Evolutionary conservation across 2,113 vertebrate species (phyloP).

Genomic region (Agelaius tricolor): DNA sequence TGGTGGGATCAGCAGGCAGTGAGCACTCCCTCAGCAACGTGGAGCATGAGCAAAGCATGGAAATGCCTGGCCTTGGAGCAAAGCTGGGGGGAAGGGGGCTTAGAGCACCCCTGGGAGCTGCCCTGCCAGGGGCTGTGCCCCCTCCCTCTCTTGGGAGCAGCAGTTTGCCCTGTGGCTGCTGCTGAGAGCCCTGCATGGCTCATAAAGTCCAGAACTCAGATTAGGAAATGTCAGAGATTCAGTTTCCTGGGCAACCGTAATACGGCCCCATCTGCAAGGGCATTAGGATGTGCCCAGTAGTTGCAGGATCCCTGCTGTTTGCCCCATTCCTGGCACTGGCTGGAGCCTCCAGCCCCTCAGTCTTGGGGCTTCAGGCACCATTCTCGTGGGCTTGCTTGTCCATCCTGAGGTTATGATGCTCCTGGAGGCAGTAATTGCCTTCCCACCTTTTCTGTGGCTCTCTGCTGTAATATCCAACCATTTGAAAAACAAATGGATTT

Average conservation of each 20-base stretch:
- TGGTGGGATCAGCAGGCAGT: rapidly evolving
- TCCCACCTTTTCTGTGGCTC: not conserved
- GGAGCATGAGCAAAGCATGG: not conserved
- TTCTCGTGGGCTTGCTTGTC: rapidly evolving
- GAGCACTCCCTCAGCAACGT: rapidly evolving
- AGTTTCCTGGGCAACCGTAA: not conserved
- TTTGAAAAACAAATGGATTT: not conserved
- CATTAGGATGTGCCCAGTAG: not conserved
- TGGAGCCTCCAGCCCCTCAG: not conserved
- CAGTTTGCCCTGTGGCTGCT: rapidly evolving
- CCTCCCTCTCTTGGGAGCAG: rapidly evolving
- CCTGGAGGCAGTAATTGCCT: not conserved
- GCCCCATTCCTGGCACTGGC: not conserved
- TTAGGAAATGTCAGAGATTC: not conserved
- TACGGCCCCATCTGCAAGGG: not conserved
- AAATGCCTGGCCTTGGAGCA: not conserved
- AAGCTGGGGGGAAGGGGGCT: too few relatives aligned
- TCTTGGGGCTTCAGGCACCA: rapidly evolving
- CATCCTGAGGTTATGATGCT: rapidly evolving
- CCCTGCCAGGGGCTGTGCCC: rapidly evolving
- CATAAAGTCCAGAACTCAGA: rapidly evolving
- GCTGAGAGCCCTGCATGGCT: rapidly evolving
- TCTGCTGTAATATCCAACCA: not conserved
- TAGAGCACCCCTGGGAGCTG: not conserved
- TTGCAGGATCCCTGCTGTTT: not conserved